Percentiles rank a stretch among this genome's conserved stretches.
phyloP scores from a whole-genome alignment of 2,797 vertebrate genomes.

The Oryzias sinensis region DNA sequence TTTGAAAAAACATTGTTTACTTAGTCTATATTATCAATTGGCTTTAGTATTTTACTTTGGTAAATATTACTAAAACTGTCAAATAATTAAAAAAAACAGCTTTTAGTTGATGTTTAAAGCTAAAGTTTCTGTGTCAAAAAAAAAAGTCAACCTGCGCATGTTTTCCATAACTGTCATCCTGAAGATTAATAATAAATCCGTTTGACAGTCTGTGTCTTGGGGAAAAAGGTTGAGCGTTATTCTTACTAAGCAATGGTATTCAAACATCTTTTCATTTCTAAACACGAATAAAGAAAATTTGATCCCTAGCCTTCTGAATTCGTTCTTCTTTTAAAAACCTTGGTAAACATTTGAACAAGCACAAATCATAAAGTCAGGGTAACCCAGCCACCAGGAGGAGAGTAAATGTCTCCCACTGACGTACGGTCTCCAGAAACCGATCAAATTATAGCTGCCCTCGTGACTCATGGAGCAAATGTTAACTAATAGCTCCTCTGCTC shows the following conservation, averaged over 20 bases:
- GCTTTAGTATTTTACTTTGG: neutral
- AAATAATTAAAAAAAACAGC: neutral
- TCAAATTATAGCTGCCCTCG: constrained; percentile 2
- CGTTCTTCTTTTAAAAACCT: neutral
- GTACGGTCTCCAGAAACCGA: constrained; percentile 5
- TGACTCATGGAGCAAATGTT: constrained; percentile 13
- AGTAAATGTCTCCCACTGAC: neutral
- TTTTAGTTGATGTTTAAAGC: neutral
- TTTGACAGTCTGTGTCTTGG: neutral
- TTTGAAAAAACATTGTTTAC: too few relatives aligned
- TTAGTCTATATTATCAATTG: neutral
- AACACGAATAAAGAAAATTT: constrained; percentile 5
- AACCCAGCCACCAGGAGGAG: neutral
- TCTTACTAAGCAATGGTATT: neutral
- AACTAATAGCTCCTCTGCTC: constrained; percentile 2
- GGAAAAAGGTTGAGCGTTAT: neutral
- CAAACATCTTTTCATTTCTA: neutral
- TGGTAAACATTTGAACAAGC: neutral
- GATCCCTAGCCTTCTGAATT: neutral
- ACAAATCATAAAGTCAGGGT: neutral
- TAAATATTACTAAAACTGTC: neutral
- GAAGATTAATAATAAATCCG: constrained; percentile 10
- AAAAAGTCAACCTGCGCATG: too few relatives aligned
- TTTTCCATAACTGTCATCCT: neutral
- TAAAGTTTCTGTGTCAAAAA: too few relatives aligned